Evolutionary conservation across 2,113 vertebrate genomes (phyloP).

Genomic region (Stegastes partitus): DNA sequence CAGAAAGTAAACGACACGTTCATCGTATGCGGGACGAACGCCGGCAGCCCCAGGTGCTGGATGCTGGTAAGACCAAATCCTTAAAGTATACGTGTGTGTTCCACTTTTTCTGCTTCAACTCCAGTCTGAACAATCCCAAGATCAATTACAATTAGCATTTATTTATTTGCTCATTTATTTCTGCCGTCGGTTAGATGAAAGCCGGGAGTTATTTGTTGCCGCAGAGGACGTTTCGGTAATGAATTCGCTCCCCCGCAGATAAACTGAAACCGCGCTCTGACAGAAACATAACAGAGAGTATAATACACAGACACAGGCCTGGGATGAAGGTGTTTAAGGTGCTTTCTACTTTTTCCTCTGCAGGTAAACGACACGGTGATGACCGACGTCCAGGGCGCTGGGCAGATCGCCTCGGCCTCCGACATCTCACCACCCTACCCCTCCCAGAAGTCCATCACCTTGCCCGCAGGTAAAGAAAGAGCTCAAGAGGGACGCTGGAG

Average conservation of each 20-base stretch:
- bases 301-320: not conserved
- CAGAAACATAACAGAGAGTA: not conserved
- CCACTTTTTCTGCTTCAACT: constrained; percentile 4
- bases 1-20: constrained; percentile 85
- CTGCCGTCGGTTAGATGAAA: constrained; percentile 5
- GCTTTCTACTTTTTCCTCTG: not conserved
- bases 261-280: not conserved
- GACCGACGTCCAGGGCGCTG: constrained; percentile 73
- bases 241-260: not conserved
- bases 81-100: not conserved
- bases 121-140: not conserved
- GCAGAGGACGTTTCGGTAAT: constrained; percentile 23
- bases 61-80: constrained; percentile 81
- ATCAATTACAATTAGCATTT: constrained; percentile 28
- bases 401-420: constrained; percentile 67
- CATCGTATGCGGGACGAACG: constrained; percentile 87
- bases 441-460: constrained; percentile 81
- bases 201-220: constrained; percentile 21
- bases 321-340: not conserved
- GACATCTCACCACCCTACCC: constrained; percentile 83
- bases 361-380: constrained; percentile 83
- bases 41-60: constrained; percentile 87
- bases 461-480: constrained; percentile 80
- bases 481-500: not conserved
- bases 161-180: constrained; percentile 34